Percentiles rank a stretch among this genome's conserved stretches.
Conservation (phyloP, 2,888 invertebrate genomes). For the Griposia aprilina region DNA sequence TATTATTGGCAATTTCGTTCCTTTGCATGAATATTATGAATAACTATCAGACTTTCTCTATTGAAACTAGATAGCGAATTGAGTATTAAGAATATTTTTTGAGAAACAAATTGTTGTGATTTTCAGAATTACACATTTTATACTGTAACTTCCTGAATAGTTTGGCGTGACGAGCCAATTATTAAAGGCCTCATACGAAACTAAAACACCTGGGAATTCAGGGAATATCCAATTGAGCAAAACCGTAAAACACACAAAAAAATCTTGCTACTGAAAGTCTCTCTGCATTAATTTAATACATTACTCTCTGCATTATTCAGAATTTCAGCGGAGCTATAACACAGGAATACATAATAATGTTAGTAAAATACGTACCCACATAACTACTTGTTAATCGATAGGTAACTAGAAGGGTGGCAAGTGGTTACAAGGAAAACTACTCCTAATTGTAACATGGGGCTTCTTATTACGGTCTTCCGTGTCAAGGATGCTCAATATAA, state of each 20-base stretch:
- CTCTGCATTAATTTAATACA: neutral
- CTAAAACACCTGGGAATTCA: neutral
- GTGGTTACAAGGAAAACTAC: slow-evolving; percentile 29
- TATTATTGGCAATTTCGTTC: neutral
- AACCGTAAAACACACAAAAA: neutral
- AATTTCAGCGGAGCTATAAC: neutral
- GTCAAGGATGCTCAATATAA: slow-evolving; percentile 42
- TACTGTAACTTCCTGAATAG: neutral
- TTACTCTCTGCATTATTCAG: neutral
- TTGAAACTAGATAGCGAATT: neutral
- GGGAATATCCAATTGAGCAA: neutral
- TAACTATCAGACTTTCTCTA: neutral
- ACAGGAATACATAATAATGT: neutral
- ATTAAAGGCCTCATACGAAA: neutral
- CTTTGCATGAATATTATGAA: neutral
- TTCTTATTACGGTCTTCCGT: slow-evolving; percentile 30
- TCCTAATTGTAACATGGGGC: slow-evolving; percentile 36
- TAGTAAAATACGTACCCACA: neutral
- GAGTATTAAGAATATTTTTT: neutral
- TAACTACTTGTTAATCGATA: slow-evolving; percentile 7
- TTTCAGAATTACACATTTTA: neutral
- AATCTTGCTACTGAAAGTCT: neutral
- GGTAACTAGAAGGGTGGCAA: slow-evolving; percentile 1
- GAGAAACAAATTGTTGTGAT: neutral
- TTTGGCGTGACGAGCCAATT: neutral